Evolutionary conservation across 2,888 invertebrate genomes (phyloP), one percentile per base, ranked within the genome.

Genomic region (Eubasilissa splendida): DNA sequence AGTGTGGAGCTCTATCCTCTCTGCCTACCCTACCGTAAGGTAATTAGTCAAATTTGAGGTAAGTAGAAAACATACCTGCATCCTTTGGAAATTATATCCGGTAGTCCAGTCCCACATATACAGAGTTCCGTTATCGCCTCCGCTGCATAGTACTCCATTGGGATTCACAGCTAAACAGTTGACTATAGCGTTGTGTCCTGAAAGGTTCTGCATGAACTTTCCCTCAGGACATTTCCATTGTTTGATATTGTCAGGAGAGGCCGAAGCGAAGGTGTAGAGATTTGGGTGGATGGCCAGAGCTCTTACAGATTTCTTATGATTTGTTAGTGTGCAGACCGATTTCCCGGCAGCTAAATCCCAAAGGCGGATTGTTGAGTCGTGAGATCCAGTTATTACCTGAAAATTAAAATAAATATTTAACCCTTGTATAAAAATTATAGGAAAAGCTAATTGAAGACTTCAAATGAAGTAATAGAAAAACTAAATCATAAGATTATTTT

Each of bases 211-310:
- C 78, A 99, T 95, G 87, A 99, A 99, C 87, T 96, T 96, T 2
- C 99, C 98, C 85, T 99, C 97, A 0, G 99, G 99, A 86, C 98
- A 98, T 87, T 96, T 97, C 99, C 99, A 99, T 87, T 99, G 98
- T 87, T 99, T 99, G 84, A 99, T 97, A 87, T 99, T 99, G 87
- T 99, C 99, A 0, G 99, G 98, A 0, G 99, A 98, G 0, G 97
- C 99, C 0, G 98, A 98, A 0, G 97, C 99, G 88, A 99, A 99
- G 92, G 98, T 98, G 88, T 99, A 93, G 86, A 95, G 87, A 0
- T 93, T 92, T 0, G 96, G 96, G 88, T 96, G 96, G 11, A 95
- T 89, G 0, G 94, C 93, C 9, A 96, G 90, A 81, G 96, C 93
- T 50, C 96, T 91, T 0, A 96, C 96, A 84, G 96, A 99, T 87